Evolutionary conservation across 1,140 invertebrate genomes (phyloP).

Genomic region (Riptortus pedestris): DNA sequence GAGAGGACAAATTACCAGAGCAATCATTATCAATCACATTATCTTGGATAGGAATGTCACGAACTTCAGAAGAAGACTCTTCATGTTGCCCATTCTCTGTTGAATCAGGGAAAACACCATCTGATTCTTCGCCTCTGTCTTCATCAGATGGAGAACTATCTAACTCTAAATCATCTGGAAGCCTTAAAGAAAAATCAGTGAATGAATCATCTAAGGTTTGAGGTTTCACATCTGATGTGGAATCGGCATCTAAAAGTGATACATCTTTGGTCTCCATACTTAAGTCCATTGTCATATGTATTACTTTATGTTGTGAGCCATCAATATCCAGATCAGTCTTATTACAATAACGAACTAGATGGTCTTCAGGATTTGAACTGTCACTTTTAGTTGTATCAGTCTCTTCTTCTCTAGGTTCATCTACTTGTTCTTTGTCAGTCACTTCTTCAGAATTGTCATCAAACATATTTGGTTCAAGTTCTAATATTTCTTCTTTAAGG

Average conservation of each 20-base stretch:
- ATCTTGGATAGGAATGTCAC: neutral
- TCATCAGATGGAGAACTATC: neutral
- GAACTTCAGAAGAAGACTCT: neutral
- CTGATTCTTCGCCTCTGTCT: neutral
- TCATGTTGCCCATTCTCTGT: neutral
- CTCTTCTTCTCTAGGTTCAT: neutral
- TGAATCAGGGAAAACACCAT: slow-evolving; percentile 6
- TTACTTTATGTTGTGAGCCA: neutral
- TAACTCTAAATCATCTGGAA: slow-evolving; percentile 3
- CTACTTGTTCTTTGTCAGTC: neutral
- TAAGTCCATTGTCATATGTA: neutral
- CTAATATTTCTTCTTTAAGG: neutral
- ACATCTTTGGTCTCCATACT: slow-evolving; percentile 5
- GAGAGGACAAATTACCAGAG: neutral
- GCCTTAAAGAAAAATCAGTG: slow-evolving; percentile 9
- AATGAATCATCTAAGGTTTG: slow-evolving; percentile 15
- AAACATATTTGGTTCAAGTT: neutral
- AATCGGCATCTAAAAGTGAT: slow-evolving; percentile 8
- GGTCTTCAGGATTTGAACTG: too few species aligned
- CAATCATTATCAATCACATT: neutral
- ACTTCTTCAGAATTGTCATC: neutral
- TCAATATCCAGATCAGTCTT: too few species aligned
- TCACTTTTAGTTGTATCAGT: neutral
- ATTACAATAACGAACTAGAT: too few species aligned
- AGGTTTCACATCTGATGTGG: slow-evolving; percentile 18